Base-by-base conservation (phyloP, 1,140 invertebrate genomes). In the Melipona quadrifasciata region DNA sequence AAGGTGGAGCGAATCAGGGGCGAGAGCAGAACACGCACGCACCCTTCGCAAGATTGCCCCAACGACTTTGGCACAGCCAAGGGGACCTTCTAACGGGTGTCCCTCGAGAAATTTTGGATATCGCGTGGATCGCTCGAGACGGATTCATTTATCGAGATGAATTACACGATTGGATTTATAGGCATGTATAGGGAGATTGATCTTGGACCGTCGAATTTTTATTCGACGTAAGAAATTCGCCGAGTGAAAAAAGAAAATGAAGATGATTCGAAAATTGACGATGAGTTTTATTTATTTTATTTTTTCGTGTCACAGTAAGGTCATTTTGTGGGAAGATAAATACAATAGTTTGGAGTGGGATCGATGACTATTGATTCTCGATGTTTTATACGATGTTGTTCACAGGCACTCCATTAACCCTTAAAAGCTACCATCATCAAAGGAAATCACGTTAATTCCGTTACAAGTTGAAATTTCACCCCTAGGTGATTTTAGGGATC, bases 41-140 rank as follows among this genome's bases (percentile, higher is more conserved):
- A 91, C 92, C 91, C 91, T 91, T 91, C 85, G 88, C 91, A 91
- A 91, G 91, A 92, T 92, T 91, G 90, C 88, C 77, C 31, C 86
- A 86, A 90, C 89, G 91, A 92, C 90, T 90, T 92, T 88, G 91
- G 90, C 90, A 89, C 89, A 89, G 86, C 61, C 17, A 17, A 65
- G 72, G 71, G 58, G 51, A 57, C 34, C 64, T 53, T 88, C 65
- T 85, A 90, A 80, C 86, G 88, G 86, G 82, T 85, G 89, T 82
- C 24, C 65, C 73, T 16, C 5, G 31, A 51, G 51, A 58, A 76
- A 76, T 68, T 82, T 76, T 67, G 2, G 19, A 55, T 31, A 73
- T 16, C 17, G 12, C 4, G 16, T 47, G 67, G 11, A 80, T 58
- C 47, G 17, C 57, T 0, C 1, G 47, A 47, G 17, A 12, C 24